Evolutionary conservation across 2,113 vertebrate genomes (phyloP), one percentile per base, ranked within the genome.

Genomic region (Mus pahari): DNA sequence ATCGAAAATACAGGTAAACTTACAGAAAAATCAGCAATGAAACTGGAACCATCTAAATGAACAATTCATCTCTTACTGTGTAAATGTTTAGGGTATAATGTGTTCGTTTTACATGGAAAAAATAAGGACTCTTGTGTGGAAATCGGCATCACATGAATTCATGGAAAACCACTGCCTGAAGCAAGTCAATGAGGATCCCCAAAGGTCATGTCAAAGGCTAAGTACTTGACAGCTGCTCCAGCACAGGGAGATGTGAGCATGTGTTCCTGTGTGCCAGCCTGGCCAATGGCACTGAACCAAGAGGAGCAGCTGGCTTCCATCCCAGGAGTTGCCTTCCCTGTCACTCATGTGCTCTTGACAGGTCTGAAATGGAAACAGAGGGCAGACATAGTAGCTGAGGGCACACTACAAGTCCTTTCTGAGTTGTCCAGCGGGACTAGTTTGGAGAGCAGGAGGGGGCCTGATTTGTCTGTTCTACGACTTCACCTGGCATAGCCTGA

Each of bases 281-380:
- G 58, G 53, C 50, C 4, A 3, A 3, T 1, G 0, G 68, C 70
- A 28, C 11, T 31, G 36, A 11, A 5, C 58, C 70, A 48, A 55
- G 70, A 92, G 83, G 10, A 93, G 79, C 48, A 58, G 0, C 58
- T 83, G 89, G 84, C 24, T 77, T 9, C 48, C 20, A 14, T 71
- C 89, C 77, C 22, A 39, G 45, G 33, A 94, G 55, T 13, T 19
- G 83, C n/a, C 71, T 86, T 62, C 16, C 71, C 55, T 28, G 82
- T 86, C 89, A 83, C 0, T 62, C 62, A 64, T 88, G 14, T 24
- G 2, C 70, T 81, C 73, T 45, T 12, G 24, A 86, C 50, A 70
- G 7, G 79, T 92, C 60, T 64, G 79, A 75, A 68, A 70, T 90
- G 68, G 94, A 88, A 87, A 92, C 13, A 81, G 8, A 90, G 75